Percentiles rank a stretch among this genome's conserved stretches.
Conservation (phyloP, 2,113 vertebrate genomes). For the Galeopterus variegatus region DNA sequence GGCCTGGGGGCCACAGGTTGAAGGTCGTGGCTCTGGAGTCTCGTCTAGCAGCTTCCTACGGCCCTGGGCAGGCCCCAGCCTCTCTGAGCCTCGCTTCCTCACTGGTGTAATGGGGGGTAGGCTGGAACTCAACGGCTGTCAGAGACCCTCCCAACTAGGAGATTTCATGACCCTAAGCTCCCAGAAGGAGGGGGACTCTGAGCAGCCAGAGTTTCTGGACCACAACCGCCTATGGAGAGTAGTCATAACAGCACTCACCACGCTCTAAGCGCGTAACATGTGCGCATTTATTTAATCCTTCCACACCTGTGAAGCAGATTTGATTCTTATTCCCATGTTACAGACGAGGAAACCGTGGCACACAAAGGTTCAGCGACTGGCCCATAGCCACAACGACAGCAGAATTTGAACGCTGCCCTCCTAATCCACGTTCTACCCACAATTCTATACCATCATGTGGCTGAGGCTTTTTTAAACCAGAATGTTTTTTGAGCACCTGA, state of each 20-base stretch:
- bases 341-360: background rate
- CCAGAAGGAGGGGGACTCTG: background rate
- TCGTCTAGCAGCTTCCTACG: too few species aligned
- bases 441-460: rapidly evolving
- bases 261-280: background rate
- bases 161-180: background rate
- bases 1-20: background rate
- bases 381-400: background rate
- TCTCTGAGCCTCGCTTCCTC: background rate
- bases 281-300: background rate
- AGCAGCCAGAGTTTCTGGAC: background rate
- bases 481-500: background rate
- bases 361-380: background rate
- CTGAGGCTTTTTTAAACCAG: background rate
- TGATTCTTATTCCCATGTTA: background rate
- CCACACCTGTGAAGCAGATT: rapidly evolving
- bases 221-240: rapidly evolving
- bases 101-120: background rate
- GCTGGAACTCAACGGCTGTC: background rate
- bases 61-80: too few species aligned
- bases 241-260: background rate
- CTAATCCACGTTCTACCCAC: rapidly evolving
- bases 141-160: background rate
- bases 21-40: too few species aligned
- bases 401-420: background rate